A percentile compares a stretch with the other conserved stretches of the same genome.
Evolutionary conservation across 2,113 vertebrate genomes (phyloP).

Genomic region (Polypterus bichir): DNA sequence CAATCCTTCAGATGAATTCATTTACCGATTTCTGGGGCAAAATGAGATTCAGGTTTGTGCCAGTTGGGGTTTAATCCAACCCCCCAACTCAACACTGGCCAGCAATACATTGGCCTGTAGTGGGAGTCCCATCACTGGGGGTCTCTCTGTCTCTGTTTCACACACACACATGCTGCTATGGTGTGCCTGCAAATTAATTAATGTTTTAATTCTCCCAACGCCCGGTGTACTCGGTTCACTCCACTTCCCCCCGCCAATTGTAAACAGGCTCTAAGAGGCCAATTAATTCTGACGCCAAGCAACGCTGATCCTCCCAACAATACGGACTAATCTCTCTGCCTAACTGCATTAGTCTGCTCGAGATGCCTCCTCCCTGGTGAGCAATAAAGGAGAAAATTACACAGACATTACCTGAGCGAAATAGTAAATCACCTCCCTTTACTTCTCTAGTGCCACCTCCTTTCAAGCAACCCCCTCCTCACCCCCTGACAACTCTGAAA

Average conservation of each 20-base stretch:
- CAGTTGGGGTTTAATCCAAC: too few relatives aligned
- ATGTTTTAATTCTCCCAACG: background rate
- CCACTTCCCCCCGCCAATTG: slow-evolving; percentile 20
- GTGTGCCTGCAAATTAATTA: slow-evolving; percentile 6
- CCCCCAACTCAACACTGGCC: too few relatives aligned
- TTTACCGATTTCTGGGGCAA: too few relatives aligned
- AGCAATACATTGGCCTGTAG: too few relatives aligned
- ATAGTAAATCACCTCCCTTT: slow-evolving; percentile 53
- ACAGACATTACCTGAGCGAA: slow-evolving; percentile 53
- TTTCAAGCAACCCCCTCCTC: too few relatives aligned
- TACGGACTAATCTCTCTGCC: slow-evolving; percentile 14
- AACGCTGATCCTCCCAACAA: slow-evolving; percentile 9
- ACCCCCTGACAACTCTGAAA: too few relatives aligned
- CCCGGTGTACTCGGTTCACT: background rate
- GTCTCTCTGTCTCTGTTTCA: background rate
- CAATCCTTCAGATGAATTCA: too few relatives aligned
- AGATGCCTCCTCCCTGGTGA: slow-evolving; percentile 22
- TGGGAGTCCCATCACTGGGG: too few relatives aligned
- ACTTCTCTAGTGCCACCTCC: background rate
- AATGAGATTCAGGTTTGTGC: too few relatives aligned
- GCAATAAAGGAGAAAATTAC: slow-evolving; percentile 32
- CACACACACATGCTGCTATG: background rate
- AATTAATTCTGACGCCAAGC: slow-evolving; percentile 12
- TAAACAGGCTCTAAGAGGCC: slow-evolving; percentile 12
- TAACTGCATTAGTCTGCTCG: slow-evolving; percentile 15